phyloP scores from a whole-genome alignment of 2,888 invertebrate genomes.

The Antitype chi region DNA sequence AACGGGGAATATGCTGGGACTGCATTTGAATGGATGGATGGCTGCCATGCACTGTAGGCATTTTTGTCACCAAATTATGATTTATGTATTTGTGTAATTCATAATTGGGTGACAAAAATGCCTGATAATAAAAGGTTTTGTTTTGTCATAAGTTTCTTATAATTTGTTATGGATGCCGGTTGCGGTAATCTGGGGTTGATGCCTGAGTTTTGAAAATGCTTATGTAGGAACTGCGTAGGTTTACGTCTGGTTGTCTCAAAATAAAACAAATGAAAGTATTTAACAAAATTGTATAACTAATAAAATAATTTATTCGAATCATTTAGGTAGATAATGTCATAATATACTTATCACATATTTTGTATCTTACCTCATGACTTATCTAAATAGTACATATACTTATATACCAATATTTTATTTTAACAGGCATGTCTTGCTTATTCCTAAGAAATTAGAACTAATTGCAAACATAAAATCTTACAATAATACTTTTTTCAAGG shows the following conservation, averaged over 20 bases:
- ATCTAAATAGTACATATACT: background rate
- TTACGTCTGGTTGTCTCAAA: background rate
- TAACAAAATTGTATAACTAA: constrained; percentile 39
- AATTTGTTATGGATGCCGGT: background rate
- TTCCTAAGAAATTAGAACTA: constrained; percentile 14
- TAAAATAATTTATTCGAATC: constrained; percentile 39
- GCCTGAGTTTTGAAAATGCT: background rate
- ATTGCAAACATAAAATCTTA: constrained; percentile 32
- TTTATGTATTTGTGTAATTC: background rate
- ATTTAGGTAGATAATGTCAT: constrained; percentile 37
- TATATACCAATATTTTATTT: constrained; percentile 15
- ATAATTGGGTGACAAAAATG: background rate
- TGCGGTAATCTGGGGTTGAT: background rate
- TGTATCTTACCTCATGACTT: constrained; percentile 32
- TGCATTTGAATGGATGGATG: background rate
- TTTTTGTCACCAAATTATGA: too few species aligned
- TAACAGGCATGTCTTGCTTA: constrained; percentile 16
- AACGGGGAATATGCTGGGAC: background rate
- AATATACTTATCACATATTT: constrained; percentile 52
- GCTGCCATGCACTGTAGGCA: background rate
- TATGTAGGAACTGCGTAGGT: background rate
- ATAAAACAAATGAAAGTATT: constrained; percentile 29
- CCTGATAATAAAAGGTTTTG: too few species aligned
- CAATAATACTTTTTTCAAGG: constrained; percentile 35
- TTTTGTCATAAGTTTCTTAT: background rate